Evolutionary conservation across 2,888 invertebrate genomes (phyloP), one percentile per base, ranked within the genome.

Genomic region (Lasioglossum figueresi): DNA sequence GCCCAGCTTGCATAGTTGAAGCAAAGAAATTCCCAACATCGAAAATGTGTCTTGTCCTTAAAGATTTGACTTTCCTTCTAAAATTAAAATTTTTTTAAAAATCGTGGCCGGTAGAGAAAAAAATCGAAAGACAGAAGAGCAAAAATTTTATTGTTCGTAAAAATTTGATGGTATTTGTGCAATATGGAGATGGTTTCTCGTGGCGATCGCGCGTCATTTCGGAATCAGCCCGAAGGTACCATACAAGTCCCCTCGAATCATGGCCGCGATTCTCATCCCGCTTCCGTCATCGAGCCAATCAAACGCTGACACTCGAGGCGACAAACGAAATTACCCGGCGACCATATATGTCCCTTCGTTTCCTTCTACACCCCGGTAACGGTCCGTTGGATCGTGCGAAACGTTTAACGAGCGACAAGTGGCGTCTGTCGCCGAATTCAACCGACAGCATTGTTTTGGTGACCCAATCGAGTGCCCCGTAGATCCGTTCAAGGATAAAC

Each of bases 311-410:
- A 76, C 84, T 74, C 74, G 80, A 82, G 70, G 80, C 79, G 85
- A 88, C 84, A 79, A 56, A 77, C 82, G 76, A 87, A 85, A 87
- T 87, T 80, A 82, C 70, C 72, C 81, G 40, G 34, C 56, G 74
- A 52, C 63, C 79, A 63, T 37, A 16, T 34, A 6, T 34, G 6
- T 31, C 34, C 27, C 81, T 70, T 37, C 76, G 72, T 40, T 77
- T 68, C 71, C 72, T 82, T 34, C 40, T 40, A 27, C 79, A 66
- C 80, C 56, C 63, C 59, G 68, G 59, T 73, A n/a, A 56, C n/a
- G 70, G 80, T 83, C 88, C 83, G 86, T 86, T 82, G 80, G 81
- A 86, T 82, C 89, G 88, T 86, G 89, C 88, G 88, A 89, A 89
- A 85, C 34, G 75, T 82, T 76, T 68, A 76, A 77, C 84, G 63